These are phyloP conservation scores for Sphinx pinastri DNA, from an alignment of 2,888 invertebrate genomes.

Conservation along the genomic window DNA sequence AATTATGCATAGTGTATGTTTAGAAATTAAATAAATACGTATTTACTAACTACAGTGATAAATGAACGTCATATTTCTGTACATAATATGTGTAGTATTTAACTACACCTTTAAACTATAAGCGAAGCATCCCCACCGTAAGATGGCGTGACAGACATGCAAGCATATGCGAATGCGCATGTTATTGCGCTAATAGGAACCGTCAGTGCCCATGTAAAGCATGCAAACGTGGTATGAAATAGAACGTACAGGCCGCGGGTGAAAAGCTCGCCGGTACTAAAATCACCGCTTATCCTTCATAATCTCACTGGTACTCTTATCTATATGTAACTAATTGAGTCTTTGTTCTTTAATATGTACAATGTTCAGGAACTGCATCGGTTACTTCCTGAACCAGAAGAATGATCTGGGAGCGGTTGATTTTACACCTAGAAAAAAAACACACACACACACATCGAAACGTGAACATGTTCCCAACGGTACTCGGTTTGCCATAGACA, in stretches of 20 bases:
- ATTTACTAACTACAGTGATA: too few relatives aligned
- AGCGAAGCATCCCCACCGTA: background rate
- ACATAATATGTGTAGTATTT: background rate
- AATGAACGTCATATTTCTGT: background rate
- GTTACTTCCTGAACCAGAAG: conserved; percentile 84
- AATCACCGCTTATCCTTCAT: conserved; percentile 81
- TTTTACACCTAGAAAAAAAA: conserved; percentile 83
- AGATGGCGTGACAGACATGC: background rate
- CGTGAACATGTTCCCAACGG: conserved; percentile 63
- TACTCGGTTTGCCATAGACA: conserved; percentile 39
- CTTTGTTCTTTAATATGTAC: conserved; percentile 82
- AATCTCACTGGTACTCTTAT: conserved; percentile 82
- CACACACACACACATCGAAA: conserved; percentile 75
- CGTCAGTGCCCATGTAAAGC: conserved; percentile 40
- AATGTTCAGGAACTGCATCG: conserved; percentile 76
- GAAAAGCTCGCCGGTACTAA: conserved; percentile 78
- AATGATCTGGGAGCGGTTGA: conserved; percentile 83
- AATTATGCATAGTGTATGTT: too few relatives aligned
- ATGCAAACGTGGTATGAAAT: conserved; percentile 65
- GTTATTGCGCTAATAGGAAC: conserved; percentile 27
- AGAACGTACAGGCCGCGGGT: conserved; percentile 76
- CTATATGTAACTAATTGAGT: conserved; percentile 80
- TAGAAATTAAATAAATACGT: too few relatives aligned
- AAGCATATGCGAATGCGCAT: background rate
- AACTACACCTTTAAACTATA: background rate